Evolutionary conservation across 2,888 invertebrate genomes (phyloP), one percentile per base, ranked within the genome.

Genomic region (Cyclophora punctaria): DNA sequence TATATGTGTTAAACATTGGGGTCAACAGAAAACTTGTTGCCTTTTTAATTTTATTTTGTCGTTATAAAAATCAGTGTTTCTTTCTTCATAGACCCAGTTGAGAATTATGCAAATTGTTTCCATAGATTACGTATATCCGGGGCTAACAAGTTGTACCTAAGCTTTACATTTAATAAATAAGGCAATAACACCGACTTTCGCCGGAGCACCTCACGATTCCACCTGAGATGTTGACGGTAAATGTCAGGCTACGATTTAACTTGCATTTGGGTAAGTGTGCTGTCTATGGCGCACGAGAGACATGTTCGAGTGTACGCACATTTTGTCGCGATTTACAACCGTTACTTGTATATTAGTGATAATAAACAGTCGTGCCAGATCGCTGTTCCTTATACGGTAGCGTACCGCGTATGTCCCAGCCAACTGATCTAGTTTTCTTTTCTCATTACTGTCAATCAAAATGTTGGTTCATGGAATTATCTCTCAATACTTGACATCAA

Each of bases 261-360:
- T 58, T 55, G 56, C 57, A 68, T 68, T 63, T 59, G 59, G 67
- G 68, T 64, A 66, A 68, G 63, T 67, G 63, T 64, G 65, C 55
- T 58, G 52, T 44, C 47, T 44, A 54, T 53, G 53, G 48, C 56
- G 48, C 56, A 62, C 60, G 60, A 61, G 64, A 48, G 46, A 53
- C 48, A 37, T n/a, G 37, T 37, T n/a, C 50, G 52, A 41, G 50
- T 47, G 47, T 56, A 48, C 48, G 48, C 49, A 50, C 51, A 52
- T 49, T 51, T 55, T 50, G 58, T 57, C 57, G 48, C 52, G 64
- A 71, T 75, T 68, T 67, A 53, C 61, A 64, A 70, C 78, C 73
- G 74, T 74, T 78, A 74, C 59, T 50, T 58, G 55, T 56, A 63
- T 63, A 70, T 62, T 63, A 58, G 67, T 68, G 65, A 68, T 74